Evolutionary conservation across 2,888 invertebrate genomes (phyloP), one percentile per base, ranked within the genome.

Genomic region (Cryptophagus acutangulus): DNA sequence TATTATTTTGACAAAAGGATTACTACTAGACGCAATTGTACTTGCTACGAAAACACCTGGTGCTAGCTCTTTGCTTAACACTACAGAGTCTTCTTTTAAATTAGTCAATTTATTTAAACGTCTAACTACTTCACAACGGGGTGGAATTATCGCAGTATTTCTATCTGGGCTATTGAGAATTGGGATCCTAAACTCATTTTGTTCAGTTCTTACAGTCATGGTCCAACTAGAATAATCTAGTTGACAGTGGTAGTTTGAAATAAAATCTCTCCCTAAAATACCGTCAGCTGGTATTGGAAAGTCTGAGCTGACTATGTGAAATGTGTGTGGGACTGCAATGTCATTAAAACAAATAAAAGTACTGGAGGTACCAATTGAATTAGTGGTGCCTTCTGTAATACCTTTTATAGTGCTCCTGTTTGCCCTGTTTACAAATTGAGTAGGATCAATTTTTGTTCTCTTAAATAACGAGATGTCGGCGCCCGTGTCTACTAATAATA

Each of bases 401-500:
- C 31, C 30, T 17, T 31, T 41, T 9, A 41, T 41, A 6, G n/a
- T 18, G 18, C 30, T 15, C 2, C 9, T 3, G 2, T 35, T 36
- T 13, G 36, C 13, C n/a, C 13, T 8, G 6, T 36, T 29, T 3
- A 40, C 17, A 6, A 26, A 14, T 36, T 26, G 36, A 9, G 10
- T 2, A 2, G 35, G 28, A 17, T 36, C 17, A 9, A 40, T 36
- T 13, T 40, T 40, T 4, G 2, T 5, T 29, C 25, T 28, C 24
- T 43, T 43, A 25, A 40, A 36, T 18, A 30, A 13, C 9, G 36
- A 43, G 14, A 43, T 36, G 15, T 37, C 43, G 12, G 36, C 38
- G 1, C 33, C 20, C 1, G 39, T 35, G 18, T 33, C 38, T 3
- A 33, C 20, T 20, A 39, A 17, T 6, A 39, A 33, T n/a, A n/a